Base-by-base conservation (phyloP, 2,113 vertebrate genomes). In the Malurus cyaneus region DNA sequence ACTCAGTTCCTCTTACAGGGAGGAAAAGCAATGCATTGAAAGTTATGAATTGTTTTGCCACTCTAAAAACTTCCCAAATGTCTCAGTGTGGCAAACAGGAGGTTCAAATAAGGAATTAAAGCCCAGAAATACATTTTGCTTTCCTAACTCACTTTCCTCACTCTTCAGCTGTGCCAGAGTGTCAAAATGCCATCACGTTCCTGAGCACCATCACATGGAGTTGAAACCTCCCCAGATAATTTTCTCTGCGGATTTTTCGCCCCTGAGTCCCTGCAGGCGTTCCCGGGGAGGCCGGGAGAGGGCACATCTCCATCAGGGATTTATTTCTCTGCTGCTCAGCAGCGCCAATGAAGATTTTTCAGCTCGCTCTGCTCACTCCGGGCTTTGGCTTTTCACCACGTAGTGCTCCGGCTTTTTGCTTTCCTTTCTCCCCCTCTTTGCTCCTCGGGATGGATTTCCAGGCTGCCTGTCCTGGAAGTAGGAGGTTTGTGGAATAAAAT, bases 271-370 rank as follows among this genome's bases (percentile, higher is more conserved):
- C 29, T 32, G 32, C 60, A 41, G 3, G 12, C 36, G 9, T 93
- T 70, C 78, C 69, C 17, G 7, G 9, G 8, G 28, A 71, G 57
- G 81, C 93, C 96, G 28, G 94, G 92, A 93, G 97, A 79, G 96
- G 96, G 97, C 95, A 90, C 49, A 73, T 74, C 73, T 94, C 92
- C 85, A 71, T 31, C 29, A 95, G 73, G 93, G 71, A 77, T 67
- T 29, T 17, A 82, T 94, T 74, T 47, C 36, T 1, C n/a, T 19
- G 67, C 81, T 12, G 32, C 70, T 83, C 36, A 31, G 32, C 42
- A 4, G 7, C 14, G 31, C 23, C 53, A 64, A 1, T 6, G 20
- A 28, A 66, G 31, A 25, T 87, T 89, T 88, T 54, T 19, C 60
- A 21, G 53, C n/a, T 82, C 47, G 1, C 67, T 59, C 34, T n/a